These are phyloP conservation scores for Siphonodentalium dalli DNA, from an alignment of 2,888 invertebrate genomes.

Conservation along the genomic window DNA sequence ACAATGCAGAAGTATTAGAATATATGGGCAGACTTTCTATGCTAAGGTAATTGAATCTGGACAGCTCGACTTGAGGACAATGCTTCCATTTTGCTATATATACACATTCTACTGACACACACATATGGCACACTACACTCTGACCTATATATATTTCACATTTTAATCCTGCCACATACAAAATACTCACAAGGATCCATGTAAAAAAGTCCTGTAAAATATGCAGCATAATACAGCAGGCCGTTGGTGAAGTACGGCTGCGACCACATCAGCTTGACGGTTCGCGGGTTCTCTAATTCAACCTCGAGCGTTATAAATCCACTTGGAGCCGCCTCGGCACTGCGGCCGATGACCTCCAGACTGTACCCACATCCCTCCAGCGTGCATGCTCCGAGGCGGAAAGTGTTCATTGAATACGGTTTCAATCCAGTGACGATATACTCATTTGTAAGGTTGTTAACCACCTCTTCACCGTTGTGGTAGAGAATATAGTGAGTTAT, in stretches of 20 bases:
- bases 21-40: no score
- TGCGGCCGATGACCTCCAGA: conserved; percentile 45
- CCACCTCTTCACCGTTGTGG: conserved; percentile 59
- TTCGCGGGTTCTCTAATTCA: conserved; percentile 43
- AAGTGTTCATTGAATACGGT: conserved; percentile 58
- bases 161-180: no score
- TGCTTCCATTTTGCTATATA: no score
- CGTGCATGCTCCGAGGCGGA: conserved; percentile 59
- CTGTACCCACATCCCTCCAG: conserved; percentile 57
- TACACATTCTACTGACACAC: no score
- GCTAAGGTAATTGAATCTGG: no score
- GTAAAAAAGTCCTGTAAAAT: conserved; percentile 59
- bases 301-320: conserved; percentile 54
- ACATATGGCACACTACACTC: no score
- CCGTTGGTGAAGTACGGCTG: conserved; percentile 54
- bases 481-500: conserved; percentile 55
- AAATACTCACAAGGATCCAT: conserved; percentile 45
- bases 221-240: conserved; percentile 50
- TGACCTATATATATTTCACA: no score
- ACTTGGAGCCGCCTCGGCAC: conserved; percentile 55
- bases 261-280: conserved; percentile 53
- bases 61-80: no score
- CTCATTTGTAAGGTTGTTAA: conserved; percentile 32
- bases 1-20: no score
- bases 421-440: conserved; percentile 41